Evolutionary conservation across 2,888 invertebrate species (phyloP).

Genomic region (Eugnorisma glareosa): DNA sequence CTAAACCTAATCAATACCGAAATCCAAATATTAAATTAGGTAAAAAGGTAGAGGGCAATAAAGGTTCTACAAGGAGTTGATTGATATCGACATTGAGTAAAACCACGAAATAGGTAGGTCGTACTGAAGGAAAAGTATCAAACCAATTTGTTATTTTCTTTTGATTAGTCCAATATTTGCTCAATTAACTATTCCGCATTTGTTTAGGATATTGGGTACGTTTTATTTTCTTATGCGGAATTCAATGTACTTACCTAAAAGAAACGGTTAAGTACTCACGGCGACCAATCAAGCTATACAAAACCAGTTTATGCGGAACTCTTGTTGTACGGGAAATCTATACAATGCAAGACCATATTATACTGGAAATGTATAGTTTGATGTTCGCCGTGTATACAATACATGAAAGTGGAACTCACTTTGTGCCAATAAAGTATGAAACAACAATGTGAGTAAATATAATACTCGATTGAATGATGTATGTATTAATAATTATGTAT

Average conservation of each 20-base stretch:
- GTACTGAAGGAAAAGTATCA: constrained; percentile 10
- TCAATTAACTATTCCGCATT: constrained; percentile 31
- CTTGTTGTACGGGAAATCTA: no score
- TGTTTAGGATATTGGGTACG: constrained; percentile 42
- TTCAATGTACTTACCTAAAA: constrained; percentile 6
- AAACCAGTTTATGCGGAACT: no score
- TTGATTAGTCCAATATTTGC: constrained; percentile 46
- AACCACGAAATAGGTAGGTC: background rate
- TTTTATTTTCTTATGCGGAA: constrained; percentile 34
- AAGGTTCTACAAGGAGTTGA: background rate
- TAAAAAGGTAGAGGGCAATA: background rate
- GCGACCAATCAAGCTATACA: no score
- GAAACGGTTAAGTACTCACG: background rate
- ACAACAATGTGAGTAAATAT: background rate
- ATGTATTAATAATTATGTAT: background rate
- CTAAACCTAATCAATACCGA: background rate
- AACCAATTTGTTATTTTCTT: constrained; percentile 39
- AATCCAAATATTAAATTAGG: background rate
- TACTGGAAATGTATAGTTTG: no score
- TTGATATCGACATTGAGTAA: constrained; percentile 7
- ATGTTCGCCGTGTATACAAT: no score
- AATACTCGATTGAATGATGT: background rate
- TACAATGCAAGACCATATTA: no score
- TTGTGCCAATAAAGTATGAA: background rate
- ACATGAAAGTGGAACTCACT: background rate